phyloP scores from a whole-genome alignment of 2,797 vertebrate species.

The Diplodus sargus region DNA sequence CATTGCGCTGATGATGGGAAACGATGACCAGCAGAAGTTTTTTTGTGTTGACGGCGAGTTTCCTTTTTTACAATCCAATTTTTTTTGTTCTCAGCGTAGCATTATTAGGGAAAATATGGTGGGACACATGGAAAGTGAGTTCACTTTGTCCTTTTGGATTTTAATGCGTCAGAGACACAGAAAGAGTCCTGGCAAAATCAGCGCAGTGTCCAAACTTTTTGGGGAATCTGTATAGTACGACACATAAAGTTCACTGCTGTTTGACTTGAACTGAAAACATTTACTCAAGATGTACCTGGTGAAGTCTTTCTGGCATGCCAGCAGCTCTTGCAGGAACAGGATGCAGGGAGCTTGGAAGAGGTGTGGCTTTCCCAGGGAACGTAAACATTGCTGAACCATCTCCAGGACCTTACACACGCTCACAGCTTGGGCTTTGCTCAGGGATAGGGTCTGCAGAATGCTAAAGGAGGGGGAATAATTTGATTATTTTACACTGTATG shows the following conservation, averaged over 20 bases:
- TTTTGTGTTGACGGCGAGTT: no score
- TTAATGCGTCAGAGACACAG: no score
- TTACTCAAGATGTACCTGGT: conserved; percentile 85
- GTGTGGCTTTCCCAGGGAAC: conserved; percentile 91
- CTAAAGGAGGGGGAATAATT: conserved; percentile 74
- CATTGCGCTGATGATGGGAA: no score
- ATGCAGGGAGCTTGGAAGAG: conserved; percentile 94
- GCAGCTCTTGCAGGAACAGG: conserved; percentile 94
- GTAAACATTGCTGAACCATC: conserved; percentile 89
- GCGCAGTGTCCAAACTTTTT: no score
- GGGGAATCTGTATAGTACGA: no score
- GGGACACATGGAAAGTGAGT: no score
- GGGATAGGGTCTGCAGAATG: conserved; percentile 91
- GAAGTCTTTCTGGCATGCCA: conserved; percentile 97
- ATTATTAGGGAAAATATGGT: no score
- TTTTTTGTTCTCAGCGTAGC: no score
- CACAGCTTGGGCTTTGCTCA: conserved; percentile 92
- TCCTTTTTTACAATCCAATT: no score
- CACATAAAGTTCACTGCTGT: not conserved
- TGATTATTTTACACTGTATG: not conserved
- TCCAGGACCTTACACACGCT: conserved; percentile 91
- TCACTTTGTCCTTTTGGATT: no score
- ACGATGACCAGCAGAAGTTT: no score
- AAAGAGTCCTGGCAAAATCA: no score
- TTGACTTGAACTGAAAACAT: not conserved